Evolutionary conservation across 2,797 vertebrate genomes (phyloP), one percentile per base, ranked within the genome.

Genomic region (Danio albolineatus): DNA sequence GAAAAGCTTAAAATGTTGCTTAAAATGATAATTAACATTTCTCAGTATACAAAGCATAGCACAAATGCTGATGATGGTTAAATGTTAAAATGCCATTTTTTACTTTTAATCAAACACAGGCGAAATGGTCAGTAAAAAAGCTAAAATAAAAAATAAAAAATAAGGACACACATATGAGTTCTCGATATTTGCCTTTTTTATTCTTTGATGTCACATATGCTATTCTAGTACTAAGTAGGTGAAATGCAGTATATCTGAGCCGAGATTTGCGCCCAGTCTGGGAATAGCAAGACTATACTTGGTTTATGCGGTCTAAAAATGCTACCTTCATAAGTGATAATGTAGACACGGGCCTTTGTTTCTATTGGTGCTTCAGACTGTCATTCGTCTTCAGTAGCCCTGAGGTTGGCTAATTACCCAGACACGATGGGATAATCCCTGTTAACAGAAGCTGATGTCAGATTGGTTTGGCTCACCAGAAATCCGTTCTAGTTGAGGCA

Each of bases 291-390:
- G 36, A 39, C 87, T 85, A 84, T 88, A 78, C 86, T 79, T 85
- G 85, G 81, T 36, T 82, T 43, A 71, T 7, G 28, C n/a, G n/a
- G 44, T 17, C 82, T 84, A 77, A 83, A 87, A 85, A 83, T 80
- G 82, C 28, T 77, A 61, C 13, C 76, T 62, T 48, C 41, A 5
- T 4, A 41, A 71, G 43, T 21, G 54, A 66, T 62, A 87, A 90
- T 85, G 90, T 85, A 88, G 74, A 83, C 85, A 80, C 79, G 44
- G 82, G 82, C 85, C 10, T 17, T 48, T 43, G 62, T 9, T 87
- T 80, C 84, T 54, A 90, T 91, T 92, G 91, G 93, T 71, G 72
- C 69, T 8, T 60, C 48, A 13, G 10, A 16, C 81, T 87, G 89
- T 83, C 90, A 79, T 9, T 91, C 85, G 72, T 59, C 57, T 41